Evolutionary conservation across 1,140 invertebrate genomes (phyloP).

Genomic region (Centruroides vittatus): DNA sequence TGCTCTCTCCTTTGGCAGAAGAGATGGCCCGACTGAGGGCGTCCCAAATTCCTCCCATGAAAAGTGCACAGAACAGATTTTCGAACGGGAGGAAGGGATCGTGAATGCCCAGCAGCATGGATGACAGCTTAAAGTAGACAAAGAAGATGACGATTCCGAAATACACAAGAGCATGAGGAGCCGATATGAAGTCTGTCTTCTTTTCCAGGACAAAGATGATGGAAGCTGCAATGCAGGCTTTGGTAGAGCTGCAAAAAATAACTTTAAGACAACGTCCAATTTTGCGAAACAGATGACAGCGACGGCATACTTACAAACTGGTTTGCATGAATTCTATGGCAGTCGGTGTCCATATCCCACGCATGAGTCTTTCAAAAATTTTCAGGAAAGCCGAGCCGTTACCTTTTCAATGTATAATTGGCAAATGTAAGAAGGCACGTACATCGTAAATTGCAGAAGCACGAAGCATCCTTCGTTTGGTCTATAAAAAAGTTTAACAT

Average conservation of each 20-base stretch:
- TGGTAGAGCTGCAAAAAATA: slow-evolving; percentile 64
- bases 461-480: no score
- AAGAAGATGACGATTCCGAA: slow-evolving; percentile 97
- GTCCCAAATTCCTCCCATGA: slow-evolving; percentile 97
- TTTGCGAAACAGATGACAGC: neutral
- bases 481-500: no score
- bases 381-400: slow-evolving; percentile 87
- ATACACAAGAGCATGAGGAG: slow-evolving; percentile 90
- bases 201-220: slow-evolving; percentile 93
- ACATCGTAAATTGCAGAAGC: no score
- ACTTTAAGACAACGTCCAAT: neutral
- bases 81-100: slow-evolving; percentile 98
- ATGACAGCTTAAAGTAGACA: slow-evolving; percentile 96
- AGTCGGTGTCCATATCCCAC: slow-evolving; percentile 93
- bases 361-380: slow-evolving; percentile 73
- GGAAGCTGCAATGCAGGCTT: slow-evolving; percentile 86
- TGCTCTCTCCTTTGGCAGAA: neutral
- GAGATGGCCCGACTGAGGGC: slow-evolving; percentile 30
- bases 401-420: slow-evolving; percentile 31
- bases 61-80: slow-evolving; percentile 90
- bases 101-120: slow-evolving; percentile 86
- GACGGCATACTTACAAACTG: slow-evolving; percentile 64
- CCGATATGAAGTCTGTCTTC: slow-evolving; percentile 88
- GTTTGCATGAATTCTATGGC: slow-evolving; percentile 97
- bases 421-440: no score